A percentile compares a stretch with the other conserved stretches of the same genome.
These are phyloP conservation scores for Halocynthia aurantium DNA, from an alignment of 23 tunicate genomes.

Conservation along the genomic window DNA sequence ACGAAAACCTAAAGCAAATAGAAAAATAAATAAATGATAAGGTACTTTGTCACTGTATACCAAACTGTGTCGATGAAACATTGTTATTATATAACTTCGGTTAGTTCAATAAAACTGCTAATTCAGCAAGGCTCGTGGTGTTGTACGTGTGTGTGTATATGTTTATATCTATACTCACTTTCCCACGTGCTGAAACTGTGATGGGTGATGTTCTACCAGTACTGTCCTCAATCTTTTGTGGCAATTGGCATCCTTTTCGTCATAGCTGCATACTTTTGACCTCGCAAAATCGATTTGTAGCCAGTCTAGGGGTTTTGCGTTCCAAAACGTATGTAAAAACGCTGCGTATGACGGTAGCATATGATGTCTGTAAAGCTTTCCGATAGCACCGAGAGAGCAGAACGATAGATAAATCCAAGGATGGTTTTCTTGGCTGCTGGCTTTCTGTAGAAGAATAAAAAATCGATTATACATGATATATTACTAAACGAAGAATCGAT, in stretches of 20 bases:
- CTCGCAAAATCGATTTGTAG: slow-evolving; percentile 65
- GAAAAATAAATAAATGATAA: neutral
- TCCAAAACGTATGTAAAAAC: slow-evolving; percentile 87
- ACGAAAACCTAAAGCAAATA: slow-evolving; percentile 21
- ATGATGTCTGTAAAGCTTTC: slow-evolving; percentile 49
- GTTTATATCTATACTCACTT: slow-evolving; percentile 23
- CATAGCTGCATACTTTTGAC: slow-evolving; percentile 50
- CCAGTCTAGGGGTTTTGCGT: slow-evolving; percentile 90
- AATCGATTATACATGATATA: neutral
- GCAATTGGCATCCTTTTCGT: slow-evolving; percentile 40
- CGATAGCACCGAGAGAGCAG: slow-evolving; percentile 80
- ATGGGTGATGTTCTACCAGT: slow-evolving; percentile 20
- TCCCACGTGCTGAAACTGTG: slow-evolving; percentile 77
- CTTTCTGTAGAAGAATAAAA: slow-evolving; percentile 21
- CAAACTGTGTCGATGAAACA: neutral
- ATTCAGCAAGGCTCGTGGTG: no score
- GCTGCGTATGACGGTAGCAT: slow-evolving; percentile 64
- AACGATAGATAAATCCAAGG: slow-evolving; percentile 78
- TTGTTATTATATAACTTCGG: neutral
- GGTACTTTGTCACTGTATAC: neutral
- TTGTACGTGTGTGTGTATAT: no score
- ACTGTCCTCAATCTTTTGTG: slow-evolving; percentile 8
- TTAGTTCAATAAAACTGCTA: neutral
- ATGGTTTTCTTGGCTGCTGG: neutral
- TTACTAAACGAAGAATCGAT: no score